Evolutionary conservation across 1,140 invertebrate species (phyloP).

Genomic region (Rhizoglyphus robini): DNA sequence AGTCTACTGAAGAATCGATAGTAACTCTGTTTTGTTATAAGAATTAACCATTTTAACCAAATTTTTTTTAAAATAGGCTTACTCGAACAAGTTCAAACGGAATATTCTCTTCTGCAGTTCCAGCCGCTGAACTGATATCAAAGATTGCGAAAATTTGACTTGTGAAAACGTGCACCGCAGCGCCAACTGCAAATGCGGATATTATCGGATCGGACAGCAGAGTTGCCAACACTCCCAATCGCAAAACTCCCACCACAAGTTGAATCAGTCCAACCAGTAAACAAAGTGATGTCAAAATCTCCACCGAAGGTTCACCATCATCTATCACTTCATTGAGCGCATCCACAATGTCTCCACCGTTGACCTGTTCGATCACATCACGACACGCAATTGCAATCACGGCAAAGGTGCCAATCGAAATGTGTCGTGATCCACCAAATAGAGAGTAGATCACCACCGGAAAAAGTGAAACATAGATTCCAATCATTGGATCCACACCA

Average conservation of each 20-base stretch:
- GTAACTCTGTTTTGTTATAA: slow-evolving; percentile 23
- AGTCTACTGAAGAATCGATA: slow-evolving; percentile 27
- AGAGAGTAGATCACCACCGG: slow-evolving; percentile 75
- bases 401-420: slow-evolving; percentile 87
- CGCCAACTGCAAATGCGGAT: slow-evolving; percentile 39
- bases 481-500: slow-evolving; percentile 68
- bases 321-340: too few relatives aligned
- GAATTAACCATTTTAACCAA: background rate
- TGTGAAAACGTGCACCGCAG: slow-evolving; percentile 38
- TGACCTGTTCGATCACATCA: too few relatives aligned
- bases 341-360: too few relatives aligned
- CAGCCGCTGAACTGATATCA: slow-evolving; percentile 31
- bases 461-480: slow-evolving; percentile 89
- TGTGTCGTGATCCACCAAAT: slow-evolving; percentile 76
- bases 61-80: background rate
- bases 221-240: slow-evolving; percentile 36
- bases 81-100: background rate
- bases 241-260: slow-evolving; percentile 31
- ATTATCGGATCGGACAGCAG: slow-evolving; percentile 38
- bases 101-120: background rate
- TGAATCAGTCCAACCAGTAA: too few relatives aligned
- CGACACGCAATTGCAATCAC: too few relatives aligned
- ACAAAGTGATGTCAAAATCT: too few relatives aligned
- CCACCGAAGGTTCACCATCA: too few relatives aligned
- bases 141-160: slow-evolving; percentile 38